Conservation (phyloP, 2,113 vertebrate species). For the Equus przewalskii region DNA sequence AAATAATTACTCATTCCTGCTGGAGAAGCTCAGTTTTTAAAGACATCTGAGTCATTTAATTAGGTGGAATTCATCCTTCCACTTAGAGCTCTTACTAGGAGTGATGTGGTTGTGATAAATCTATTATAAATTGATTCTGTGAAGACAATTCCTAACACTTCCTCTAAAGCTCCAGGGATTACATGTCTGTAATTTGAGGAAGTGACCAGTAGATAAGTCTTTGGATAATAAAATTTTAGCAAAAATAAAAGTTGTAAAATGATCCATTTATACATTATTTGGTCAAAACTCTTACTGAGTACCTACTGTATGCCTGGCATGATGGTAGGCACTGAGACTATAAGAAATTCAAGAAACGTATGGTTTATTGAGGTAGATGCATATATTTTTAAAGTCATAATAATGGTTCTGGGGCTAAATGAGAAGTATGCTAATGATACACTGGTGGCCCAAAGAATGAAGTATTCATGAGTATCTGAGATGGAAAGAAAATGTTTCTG, state of each 20-base stretch:
- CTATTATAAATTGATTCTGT: background rate
- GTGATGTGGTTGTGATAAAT: background rate
- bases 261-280: background rate
- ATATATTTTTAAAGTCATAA: background rate
- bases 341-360: background rate
- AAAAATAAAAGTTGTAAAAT: background rate
- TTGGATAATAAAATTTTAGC: background rate
- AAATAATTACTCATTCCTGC: conserved; percentile 53
- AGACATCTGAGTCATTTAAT: conserved; percentile 52
- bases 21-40: conserved; percentile 31
- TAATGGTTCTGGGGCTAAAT: background rate
- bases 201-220: background rate
- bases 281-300: background rate
- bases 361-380: background rate
- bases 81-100: background rate
- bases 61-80: background rate
- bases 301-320: background rate
- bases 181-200: background rate
- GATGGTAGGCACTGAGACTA: background rate
- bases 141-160: background rate
- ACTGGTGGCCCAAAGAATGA: background rate
- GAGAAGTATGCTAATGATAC: background rate
- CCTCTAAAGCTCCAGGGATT: background rate
- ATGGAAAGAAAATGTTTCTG: background rate
- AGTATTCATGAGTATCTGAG: background rate